phyloP scores from a whole-genome alignment of 2,113 vertebrate species.

The Steatornis caripensis region DNA sequence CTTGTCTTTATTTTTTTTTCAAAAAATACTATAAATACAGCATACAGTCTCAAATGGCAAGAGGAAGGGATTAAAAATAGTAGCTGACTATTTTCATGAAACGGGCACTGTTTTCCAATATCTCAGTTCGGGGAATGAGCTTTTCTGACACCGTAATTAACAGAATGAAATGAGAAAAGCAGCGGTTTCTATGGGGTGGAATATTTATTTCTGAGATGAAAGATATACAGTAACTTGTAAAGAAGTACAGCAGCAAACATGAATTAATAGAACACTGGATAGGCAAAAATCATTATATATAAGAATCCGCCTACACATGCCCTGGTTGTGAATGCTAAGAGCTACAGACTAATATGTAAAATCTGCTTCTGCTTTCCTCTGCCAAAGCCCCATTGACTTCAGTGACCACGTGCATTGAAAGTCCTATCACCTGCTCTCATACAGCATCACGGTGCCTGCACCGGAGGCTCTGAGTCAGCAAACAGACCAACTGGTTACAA shows the following conservation, averaged over 20 bases:
- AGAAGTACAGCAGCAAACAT: not conserved
- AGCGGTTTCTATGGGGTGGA: not conserved
- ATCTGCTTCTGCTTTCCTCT: not conserved
- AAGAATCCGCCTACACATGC: not conserved
- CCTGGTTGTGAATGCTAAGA: not conserved
- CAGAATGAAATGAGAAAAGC: not conserved
- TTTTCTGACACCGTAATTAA: not conserved
- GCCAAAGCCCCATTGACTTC: not conserved
- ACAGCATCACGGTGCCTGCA: not conserved
- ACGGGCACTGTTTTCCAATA: not conserved
- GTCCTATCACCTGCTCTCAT: not conserved
- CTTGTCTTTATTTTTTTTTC: not conserved
- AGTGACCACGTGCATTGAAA: rapidly evolving
- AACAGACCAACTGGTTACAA: not conserved
- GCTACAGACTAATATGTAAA: not conserved
- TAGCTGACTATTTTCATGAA: not conserved
- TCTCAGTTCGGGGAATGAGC: not conserved
- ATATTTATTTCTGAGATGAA: not conserved
- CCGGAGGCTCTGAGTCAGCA: not conserved
- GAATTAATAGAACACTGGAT: not conserved
- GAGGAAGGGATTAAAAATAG: not conserved
- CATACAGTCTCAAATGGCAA: not conserved
- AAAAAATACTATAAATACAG: not conserved
- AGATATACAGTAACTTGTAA: not conserved
- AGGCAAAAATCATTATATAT: not conserved